Evolutionary conservation across 2,888 invertebrate species (phyloP), one percentile per base, ranked within the genome.

Genomic region (Germaria angustata): DNA sequence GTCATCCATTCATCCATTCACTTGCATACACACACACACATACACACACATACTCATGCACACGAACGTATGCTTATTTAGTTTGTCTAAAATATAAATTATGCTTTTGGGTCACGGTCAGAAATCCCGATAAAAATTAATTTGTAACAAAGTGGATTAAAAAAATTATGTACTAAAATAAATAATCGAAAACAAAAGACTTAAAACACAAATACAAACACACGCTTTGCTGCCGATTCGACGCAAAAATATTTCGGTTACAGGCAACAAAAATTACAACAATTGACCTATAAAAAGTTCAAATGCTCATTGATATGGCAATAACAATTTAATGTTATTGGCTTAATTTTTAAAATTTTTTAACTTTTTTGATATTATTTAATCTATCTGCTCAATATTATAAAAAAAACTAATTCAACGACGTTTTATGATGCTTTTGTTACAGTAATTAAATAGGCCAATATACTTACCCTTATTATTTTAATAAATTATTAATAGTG

Each of bases 91-190:
- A 51, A 49, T 51, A 9, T 20, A 39, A 72, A 28, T 61, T 61
- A 61, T 49, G 49, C 49, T 68, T 73, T 75, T 61, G 49, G 78
- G 79, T 82, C 82, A 82, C 17, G 82, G 79, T 66, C 57, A 53
- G 20, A 57, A 41, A 44, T 79, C 72, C 79, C 41, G 65, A 51
- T 69, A 41, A 55, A 39, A 36, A 57, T 20, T 44, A 34, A 32
- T 41, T 51, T 24, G 46, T 36, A 55, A 11, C 13, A 13, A 8
- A 20, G 46, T 1, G 9, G 2, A 41, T 28, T 49, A 55, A 44
- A 22, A 34, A 32, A 55, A 32, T 15, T 20, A n/a, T n/a, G n/a
- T n/a, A n/a, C 17, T 32, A 8, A 41, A 59, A 17, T 0, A 28
- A 34, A 13, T 24, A 63, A 32, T 15, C 63, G n/a, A 20, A 49